Evolutionary conservation across 2,113 vertebrate species (phyloP).

Genomic region (Hydrochoerus hydrochaeris): DNA sequence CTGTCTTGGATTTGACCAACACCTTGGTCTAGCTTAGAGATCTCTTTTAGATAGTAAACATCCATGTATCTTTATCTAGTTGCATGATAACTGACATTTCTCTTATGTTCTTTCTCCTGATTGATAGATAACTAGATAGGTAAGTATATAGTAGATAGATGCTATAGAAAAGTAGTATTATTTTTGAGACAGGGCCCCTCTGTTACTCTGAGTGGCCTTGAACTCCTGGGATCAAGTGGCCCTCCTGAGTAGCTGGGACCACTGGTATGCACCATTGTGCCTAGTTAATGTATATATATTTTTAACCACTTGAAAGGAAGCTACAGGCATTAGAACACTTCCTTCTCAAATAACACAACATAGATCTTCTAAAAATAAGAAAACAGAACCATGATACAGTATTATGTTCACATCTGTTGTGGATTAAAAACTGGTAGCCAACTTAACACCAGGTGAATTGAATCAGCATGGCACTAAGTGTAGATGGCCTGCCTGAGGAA

Average conservation of each 20-base stretch:
- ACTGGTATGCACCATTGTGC: neutral
- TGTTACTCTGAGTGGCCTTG: neutral
- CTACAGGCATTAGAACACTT: neutral
- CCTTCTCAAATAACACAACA: neutral
- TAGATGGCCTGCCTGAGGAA: no score
- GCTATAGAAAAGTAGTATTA: neutral
- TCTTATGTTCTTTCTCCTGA: neutral
- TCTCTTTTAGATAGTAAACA: neutral
- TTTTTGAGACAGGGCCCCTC: neutral
- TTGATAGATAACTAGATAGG: neutral
- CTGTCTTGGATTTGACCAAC: neutral
- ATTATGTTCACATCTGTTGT: neutral
- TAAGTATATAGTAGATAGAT: neutral
- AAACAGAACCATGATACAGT: neutral
- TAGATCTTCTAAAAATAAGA: neutral
- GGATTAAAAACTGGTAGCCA: no score
- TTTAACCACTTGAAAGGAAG: conserved; percentile 1
- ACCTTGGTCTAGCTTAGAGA: neutral
- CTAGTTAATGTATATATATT: neutral
- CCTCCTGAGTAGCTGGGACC: neutral
- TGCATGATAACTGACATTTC: neutral
- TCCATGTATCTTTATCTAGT: neutral
- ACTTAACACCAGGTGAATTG: no score
- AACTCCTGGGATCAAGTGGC: neutral
- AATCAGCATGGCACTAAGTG: no score